These are phyloP conservation scores for Bellardia pandia DNA, from an alignment of 2,888 invertebrate species.

Conservation along the genomic window DNA sequence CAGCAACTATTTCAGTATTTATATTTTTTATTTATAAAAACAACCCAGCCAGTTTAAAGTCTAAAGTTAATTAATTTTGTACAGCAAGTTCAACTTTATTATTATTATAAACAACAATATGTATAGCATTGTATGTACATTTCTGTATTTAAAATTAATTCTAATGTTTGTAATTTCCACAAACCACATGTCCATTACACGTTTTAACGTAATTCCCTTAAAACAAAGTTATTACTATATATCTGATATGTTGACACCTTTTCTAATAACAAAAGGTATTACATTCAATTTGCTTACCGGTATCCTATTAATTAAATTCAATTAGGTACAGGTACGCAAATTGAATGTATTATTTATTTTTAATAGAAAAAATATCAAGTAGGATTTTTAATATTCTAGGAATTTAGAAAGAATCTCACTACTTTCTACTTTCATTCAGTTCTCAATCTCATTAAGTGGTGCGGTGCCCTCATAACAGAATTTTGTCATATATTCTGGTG, in stretches of 20 bases:
- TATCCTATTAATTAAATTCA: too few species aligned
- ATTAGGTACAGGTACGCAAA: too few species aligned
- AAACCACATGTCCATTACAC: conserved; percentile 11
- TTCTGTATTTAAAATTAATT: background rate
- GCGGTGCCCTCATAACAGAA: too few species aligned
- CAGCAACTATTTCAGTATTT: too few species aligned
- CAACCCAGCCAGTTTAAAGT: background rate
- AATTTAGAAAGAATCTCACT: too few species aligned
- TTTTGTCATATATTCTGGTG: too few species aligned
- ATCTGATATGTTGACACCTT: conserved; percentile 3
- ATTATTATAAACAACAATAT: background rate
- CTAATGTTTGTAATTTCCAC: conserved; percentile 2
- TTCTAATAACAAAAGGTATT: background rate
- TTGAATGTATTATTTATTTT: too few species aligned
- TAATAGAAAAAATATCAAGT: too few species aligned
- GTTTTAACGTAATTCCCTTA: background rate
- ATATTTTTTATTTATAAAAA: too few species aligned
- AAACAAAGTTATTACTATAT: background rate
- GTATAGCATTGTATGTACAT: background rate
- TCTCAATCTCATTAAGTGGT: too few species aligned
- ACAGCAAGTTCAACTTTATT: background rate
- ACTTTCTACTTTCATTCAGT: too few species aligned
- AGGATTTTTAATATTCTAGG: too few species aligned
- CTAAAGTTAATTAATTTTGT: background rate
- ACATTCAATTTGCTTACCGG: background rate